Base-by-base conservation (phyloP, 2,113 vertebrate species). In the Carassius gibelio region DNA sequence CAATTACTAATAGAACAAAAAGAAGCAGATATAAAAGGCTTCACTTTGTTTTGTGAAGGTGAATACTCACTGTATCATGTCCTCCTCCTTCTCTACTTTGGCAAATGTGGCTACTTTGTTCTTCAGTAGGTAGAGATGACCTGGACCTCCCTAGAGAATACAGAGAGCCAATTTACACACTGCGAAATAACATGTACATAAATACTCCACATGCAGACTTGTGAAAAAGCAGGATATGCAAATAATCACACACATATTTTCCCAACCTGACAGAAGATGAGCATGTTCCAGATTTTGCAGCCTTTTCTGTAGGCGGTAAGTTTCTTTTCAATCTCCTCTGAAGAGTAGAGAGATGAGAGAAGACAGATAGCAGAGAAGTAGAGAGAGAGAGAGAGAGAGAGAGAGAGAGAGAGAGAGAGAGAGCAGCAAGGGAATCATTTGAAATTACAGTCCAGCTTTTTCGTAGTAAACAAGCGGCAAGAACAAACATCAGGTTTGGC, bases 81-180 rank as follows among this genome's bases (percentile, higher is more conserved):
- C 97, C 79, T 99, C 98, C 82, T 99, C 98, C 89, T 99, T 99
- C 92, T 97, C 98, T 93, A 99, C 97, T 93, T 99, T 99, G 81
- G 98, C 98, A 0, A 99, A 99, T 3, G 98, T 99, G 84, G 97
- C 97, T 0, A 99, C 98, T 91, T 99, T 99, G 90, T 99, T 99
- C 94, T 98, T 99, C 88, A 99, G 92, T 88, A 99, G 91, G 88
- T 99, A 99, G 17, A 99, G 93, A 91, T 99, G 97, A n/a, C 98
- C 98, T 0, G 98, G 98, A 59, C 98, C 98, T 11, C 97, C 98
- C 98, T 99, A 93, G 9, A 86, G 81, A 87, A 81, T n/a, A 50
- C 10, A 85, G 26, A 59, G 21, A 76, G 71, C 17, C 61, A 68
- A 23, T 83, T 64, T 75, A 21, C 26, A 34, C 21, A 74, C 3